Evolutionary conservation across 1,140 invertebrate genomes (phyloP).

Genomic region (Sminthurinus signatus): DNA sequence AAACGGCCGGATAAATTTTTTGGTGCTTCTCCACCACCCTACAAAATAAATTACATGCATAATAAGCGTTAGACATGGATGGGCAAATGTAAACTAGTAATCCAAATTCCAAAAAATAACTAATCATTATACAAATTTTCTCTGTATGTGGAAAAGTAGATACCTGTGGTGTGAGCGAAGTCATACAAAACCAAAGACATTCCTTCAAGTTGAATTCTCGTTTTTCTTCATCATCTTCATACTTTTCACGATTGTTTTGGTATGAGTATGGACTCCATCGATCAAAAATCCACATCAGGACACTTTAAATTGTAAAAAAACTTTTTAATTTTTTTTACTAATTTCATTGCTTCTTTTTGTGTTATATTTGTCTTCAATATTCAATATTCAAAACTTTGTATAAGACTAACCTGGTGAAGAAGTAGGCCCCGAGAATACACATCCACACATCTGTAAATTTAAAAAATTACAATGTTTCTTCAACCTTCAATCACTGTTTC

Average conservation of each 20-base stretch:
- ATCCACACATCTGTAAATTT: slow-evolving; percentile 97
- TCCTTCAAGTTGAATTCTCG: slow-evolving; percentile 92
- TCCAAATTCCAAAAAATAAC: no score
- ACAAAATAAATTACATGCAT: no score
- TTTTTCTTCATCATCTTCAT: slow-evolving; percentile 89
- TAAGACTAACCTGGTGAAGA: slow-evolving; percentile 70
- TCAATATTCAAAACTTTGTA: no score
- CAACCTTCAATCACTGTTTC: slow-evolving; percentile 92
- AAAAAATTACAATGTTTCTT: no score
- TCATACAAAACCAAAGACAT: slow-evolving; percentile 99
- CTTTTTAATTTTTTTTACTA: background rate
- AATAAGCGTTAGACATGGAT: no score
- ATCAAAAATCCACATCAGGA: slow-evolving; percentile 93
- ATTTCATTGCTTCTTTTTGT: no score
- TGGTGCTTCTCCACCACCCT: slow-evolving; percentile 90
- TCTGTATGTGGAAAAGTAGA: no score
- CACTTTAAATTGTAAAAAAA: no score
- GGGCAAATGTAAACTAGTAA: background rate
- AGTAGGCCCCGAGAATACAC: slow-evolving; percentile 89
- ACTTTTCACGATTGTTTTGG: slow-evolving; percentile 88
- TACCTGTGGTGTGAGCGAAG: slow-evolving; percentile 86
- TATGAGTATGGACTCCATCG: slow-evolving; percentile 93
- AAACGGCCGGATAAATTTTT: slow-evolving; percentile 87
- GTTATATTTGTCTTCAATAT: no score
- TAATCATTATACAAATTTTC: no score